Percentiles rank a stretch among this genome's conserved stretches.
Evolutionary conservation across 2,888 invertebrate species (phyloP).

Genomic region (Ophraella communa): DNA sequence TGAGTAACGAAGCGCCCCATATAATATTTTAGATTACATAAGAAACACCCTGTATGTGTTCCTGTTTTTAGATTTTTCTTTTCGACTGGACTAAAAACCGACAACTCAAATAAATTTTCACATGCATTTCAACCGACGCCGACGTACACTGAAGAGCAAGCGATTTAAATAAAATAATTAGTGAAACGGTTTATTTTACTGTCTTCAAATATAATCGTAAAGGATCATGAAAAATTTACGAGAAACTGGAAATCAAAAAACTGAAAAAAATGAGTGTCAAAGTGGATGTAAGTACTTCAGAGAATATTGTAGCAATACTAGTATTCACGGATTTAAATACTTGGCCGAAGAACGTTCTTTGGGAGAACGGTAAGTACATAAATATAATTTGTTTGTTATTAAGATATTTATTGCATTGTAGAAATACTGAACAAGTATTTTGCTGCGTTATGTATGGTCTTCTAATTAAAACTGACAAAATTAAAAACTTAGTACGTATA

Average conservation of each 20-base stretch:
- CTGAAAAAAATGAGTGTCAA: slow-evolving; percentile 19
- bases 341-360: slow-evolving; percentile 45
- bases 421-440: too few species aligned
- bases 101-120: neutral
- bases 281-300: slow-evolving; percentile 41
- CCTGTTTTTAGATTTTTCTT: neutral
- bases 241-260: too few species aligned
- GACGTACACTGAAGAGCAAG: neutral
- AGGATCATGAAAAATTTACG: neutral
- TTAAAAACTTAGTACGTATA: too few species aligned
- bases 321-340: slow-evolving; percentile 50
- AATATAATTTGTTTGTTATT: neutral
- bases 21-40: too few species aligned
- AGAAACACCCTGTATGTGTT: neutral
- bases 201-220: neutral
- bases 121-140: neutral
- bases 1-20: too few species aligned
- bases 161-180: neutral
- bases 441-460: too few species aligned
- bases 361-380: slow-evolving; percentile 42
- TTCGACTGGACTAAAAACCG: neutral
- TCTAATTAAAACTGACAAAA: too few species aligned
- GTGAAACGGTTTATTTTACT: too few species aligned
- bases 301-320: slow-evolving; percentile 47
- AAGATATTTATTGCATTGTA: too few species aligned